Conservation (phyloP, 1,140 invertebrate genomes). For the Drosophila pandora region DNA sequence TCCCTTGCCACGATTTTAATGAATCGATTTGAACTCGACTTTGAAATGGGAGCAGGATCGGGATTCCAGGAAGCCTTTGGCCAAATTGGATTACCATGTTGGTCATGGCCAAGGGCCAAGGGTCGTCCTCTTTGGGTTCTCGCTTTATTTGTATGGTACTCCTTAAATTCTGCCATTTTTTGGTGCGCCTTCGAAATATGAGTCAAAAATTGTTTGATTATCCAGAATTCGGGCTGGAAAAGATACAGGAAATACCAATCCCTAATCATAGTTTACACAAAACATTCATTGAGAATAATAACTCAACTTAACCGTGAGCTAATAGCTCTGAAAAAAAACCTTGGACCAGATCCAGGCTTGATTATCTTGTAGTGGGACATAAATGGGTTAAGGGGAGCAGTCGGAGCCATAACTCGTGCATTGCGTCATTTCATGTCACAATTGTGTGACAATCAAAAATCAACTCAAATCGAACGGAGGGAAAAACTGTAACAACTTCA, state of each 20-base stretch:
- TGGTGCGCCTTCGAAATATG: neutral
- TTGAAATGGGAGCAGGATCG: conserved; percentile 41
- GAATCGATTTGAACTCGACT: conserved; percentile 73
- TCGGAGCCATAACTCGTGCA: conserved; percentile 33
- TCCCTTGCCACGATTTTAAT: conserved; percentile 65
- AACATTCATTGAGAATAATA: neutral
- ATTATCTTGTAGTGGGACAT: conserved; percentile 24
- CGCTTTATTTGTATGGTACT: neutral
- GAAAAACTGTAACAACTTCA: conserved; percentile 79
- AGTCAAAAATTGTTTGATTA: neutral
- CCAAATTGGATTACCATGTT: conserved; percentile 78
- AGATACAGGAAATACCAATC: neutral
- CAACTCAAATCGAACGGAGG: conserved; percentile 56
- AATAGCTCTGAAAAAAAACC: neutral
- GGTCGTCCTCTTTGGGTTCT: conserved; percentile 6
- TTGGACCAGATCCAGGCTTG: conserved; percentile 7
- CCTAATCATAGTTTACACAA: neutral
- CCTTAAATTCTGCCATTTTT: conserved; percentile 6
- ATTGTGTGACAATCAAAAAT: conserved; percentile 75
- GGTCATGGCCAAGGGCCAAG: conserved; percentile 32
- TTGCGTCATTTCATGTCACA: conserved; percentile 77
- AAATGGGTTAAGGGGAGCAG: conserved; percentile 4
- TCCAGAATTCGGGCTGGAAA: neutral
- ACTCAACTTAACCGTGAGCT: neutral
- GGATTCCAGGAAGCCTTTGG: conserved; percentile 59